Evolutionary conservation across 1,140 invertebrate species (phyloP).

Genomic region (Phenacoccus solenopsis): DNA sequence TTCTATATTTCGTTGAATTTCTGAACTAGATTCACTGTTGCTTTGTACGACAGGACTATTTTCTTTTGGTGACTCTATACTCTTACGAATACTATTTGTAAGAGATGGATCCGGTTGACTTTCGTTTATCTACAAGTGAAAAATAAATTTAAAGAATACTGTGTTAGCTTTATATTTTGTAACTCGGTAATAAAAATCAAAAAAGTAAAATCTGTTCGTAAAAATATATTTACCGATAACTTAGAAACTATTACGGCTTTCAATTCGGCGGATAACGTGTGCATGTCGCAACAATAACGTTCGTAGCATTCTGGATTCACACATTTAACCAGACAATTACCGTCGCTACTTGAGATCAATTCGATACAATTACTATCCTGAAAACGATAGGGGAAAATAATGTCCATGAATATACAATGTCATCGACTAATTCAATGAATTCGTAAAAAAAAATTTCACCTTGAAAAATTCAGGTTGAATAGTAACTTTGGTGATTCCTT

Average conservation of each 20-base stretch:
- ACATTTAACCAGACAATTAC: conserved; percentile 18
- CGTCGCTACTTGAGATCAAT: conserved; percentile 18
- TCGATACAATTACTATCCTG: conserved; percentile 23
- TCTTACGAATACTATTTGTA: background rate
- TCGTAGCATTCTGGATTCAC: conserved; percentile 7
- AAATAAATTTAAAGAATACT: too few species aligned
- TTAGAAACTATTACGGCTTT: background rate
- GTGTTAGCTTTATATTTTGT: too few species aligned
- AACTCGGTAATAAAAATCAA: too few species aligned
- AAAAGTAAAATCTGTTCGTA: too few species aligned
- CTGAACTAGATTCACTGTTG: background rate
- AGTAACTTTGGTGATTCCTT: conserved; percentile 61
- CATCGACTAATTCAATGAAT: background rate
- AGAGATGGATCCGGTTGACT: background rate
- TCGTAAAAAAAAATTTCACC: conserved; percentile 25
- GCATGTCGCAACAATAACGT: conserved; percentile 8
- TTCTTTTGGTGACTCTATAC: background rate
- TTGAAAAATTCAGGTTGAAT: conserved; percentile 63
- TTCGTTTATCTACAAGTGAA: background rate
- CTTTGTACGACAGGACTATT: background rate
- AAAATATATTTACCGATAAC: background rate
- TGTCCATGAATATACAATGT: background rate
- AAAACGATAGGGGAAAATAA: background rate
- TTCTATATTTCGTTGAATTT: too few species aligned
- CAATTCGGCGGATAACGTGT: background rate